phyloP scores from a whole-genome alignment of 2,797 vertebrate genomes.

The Vireo griseus region DNA sequence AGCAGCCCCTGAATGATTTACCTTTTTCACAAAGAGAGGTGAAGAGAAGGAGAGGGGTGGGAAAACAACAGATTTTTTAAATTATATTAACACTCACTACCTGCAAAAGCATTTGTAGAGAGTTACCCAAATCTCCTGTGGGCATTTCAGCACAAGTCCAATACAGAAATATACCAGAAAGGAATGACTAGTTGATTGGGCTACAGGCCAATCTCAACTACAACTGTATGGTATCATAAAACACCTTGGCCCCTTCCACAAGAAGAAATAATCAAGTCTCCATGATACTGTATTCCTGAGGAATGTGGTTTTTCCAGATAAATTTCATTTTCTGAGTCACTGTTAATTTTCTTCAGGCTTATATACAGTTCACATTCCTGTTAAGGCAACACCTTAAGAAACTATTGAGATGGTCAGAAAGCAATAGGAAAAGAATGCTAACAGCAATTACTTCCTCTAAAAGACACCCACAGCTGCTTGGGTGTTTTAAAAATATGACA shows the following conservation, averaged over 20 bases:
- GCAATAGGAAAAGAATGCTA: slow-evolving; percentile 30
- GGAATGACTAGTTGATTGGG: slow-evolving; percentile 48
- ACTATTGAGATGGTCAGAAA: slow-evolving; percentile 25
- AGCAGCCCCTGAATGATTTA: slow-evolving; percentile 52
- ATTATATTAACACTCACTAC: slow-evolving; percentile 70
- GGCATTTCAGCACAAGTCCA: slow-evolving; percentile 50
- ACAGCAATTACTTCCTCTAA: slow-evolving; percentile 25
- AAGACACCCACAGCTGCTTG: neutral
- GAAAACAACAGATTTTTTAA: slow-evolving; percentile 63
- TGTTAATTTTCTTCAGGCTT: slow-evolving; percentile 32
- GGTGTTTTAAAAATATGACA: slow-evolving; percentile 1
- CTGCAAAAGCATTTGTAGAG: slow-evolving; percentile 65
- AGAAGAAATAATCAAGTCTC: slow-evolving; percentile 58
- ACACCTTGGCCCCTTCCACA: slow-evolving; percentile 58
- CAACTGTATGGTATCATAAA: slow-evolving; percentile 61
- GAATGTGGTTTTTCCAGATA: slow-evolving; percentile 55
- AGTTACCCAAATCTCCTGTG: slow-evolving; percentile 59
- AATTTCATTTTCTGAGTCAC: slow-evolving; percentile 57
- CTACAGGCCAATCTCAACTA: slow-evolving; percentile 49
- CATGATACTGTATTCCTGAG: slow-evolving; percentile 43
- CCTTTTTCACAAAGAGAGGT: slow-evolving; percentile 29
- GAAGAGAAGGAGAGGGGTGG: slow-evolving; percentile 49
- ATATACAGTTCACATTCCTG: neutral
- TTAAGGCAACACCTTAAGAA: slow-evolving; percentile 13
- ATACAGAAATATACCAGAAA: slow-evolving; percentile 52